Evolutionary conservation across 2,113 vertebrate species (phyloP).

Genomic region (Trematomus loennbergii): DNA sequence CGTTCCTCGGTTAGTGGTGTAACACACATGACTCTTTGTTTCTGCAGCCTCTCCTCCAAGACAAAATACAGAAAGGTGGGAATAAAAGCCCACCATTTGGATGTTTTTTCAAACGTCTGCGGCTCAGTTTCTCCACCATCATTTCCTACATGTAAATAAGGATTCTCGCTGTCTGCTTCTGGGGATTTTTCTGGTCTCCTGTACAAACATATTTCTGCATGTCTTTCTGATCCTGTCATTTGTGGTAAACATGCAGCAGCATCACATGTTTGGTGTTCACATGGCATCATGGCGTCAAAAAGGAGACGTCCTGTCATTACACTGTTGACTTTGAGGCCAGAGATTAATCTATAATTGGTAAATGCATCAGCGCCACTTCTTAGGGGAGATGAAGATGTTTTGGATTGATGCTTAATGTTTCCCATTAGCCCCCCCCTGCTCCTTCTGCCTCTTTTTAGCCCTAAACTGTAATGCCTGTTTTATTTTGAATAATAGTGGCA

Average conservation of each 20-base stretch:
- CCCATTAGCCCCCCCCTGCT: conserved; percentile 39
- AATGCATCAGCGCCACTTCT: conserved; percentile 53
- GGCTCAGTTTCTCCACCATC: conserved; percentile 1
- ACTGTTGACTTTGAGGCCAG: conserved; percentile 31
- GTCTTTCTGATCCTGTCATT: conserved; percentile 29
- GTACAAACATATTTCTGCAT: conserved; percentile 11
- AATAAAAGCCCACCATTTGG: conserved; percentile 1
- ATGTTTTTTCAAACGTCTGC: background rate
- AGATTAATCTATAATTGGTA: conserved; percentile 67
- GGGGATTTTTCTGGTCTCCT: conserved; percentile 17
- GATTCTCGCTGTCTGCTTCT: background rate
- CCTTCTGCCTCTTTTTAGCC: conserved; percentile 45
- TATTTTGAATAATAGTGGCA: conserved; percentile 63
- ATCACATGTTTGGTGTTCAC: conserved; percentile 48
- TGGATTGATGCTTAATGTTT: conserved; percentile 41
- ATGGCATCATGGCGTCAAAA: conserved; percentile 40
- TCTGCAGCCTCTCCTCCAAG: conserved; percentile 9
- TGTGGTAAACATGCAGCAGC: conserved; percentile 11
- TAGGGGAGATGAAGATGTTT: conserved; percentile 43
- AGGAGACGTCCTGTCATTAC: conserved; percentile 54
- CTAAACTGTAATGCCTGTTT: conserved; percentile 58
- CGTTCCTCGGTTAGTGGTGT: conserved; percentile 10
- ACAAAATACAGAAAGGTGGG: conserved; percentile 33
- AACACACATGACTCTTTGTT: conserved; percentile 37
- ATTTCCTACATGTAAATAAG: conserved; percentile 37